These are phyloP conservation scores for Chaetodon trifasciatus DNA, from an alignment of 2,797 vertebrate species.

Conservation along the genomic window DNA sequence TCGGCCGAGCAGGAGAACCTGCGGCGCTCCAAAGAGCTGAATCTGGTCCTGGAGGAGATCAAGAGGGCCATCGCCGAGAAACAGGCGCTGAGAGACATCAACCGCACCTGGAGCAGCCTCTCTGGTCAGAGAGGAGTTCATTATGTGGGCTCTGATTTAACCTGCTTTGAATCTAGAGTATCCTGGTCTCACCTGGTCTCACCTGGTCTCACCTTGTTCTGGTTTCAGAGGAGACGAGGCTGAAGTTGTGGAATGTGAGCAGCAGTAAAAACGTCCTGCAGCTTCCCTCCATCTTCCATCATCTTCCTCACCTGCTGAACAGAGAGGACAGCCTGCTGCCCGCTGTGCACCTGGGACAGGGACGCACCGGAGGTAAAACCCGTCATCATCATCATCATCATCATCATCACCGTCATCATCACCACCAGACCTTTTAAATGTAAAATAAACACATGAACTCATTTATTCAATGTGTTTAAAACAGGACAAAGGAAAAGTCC, in stretches of 20 bases:
- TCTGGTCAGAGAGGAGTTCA: conserved; percentile 65
- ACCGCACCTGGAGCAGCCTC: conserved; percentile 93
- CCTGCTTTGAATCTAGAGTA: too few species aligned
- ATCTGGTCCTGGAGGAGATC: conserved; percentile 97
- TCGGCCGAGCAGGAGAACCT: conserved; percentile 96
- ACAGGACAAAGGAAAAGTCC: not conserved
- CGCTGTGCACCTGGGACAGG: conserved; percentile 94
- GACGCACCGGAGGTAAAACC: conserved; percentile 91
- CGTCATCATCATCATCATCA: too few species aligned
- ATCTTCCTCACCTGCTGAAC: conserved; percentile 97
- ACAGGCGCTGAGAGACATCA: conserved; percentile 93
- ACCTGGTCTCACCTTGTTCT: not conserved
- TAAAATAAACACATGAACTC: not conserved
- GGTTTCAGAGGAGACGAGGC: conserved; percentile 92
- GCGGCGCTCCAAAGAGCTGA: conserved; percentile 96
- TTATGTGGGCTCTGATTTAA: not conserved
- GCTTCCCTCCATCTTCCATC: conserved; percentile 98
- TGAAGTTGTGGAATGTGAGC: conserved; percentile 96
- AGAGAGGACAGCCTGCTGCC: conserved; percentile 96
- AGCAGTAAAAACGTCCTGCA: conserved; percentile 95
- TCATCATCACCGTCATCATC: too few species aligned
- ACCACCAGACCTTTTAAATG: too few species aligned
- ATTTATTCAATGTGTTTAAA: not conserved
- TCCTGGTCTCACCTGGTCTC: not conserved
- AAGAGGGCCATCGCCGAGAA: conserved; percentile 96